Conservation (phyloP, 2,113 vertebrate genomes). For the Columbina picui region DNA sequence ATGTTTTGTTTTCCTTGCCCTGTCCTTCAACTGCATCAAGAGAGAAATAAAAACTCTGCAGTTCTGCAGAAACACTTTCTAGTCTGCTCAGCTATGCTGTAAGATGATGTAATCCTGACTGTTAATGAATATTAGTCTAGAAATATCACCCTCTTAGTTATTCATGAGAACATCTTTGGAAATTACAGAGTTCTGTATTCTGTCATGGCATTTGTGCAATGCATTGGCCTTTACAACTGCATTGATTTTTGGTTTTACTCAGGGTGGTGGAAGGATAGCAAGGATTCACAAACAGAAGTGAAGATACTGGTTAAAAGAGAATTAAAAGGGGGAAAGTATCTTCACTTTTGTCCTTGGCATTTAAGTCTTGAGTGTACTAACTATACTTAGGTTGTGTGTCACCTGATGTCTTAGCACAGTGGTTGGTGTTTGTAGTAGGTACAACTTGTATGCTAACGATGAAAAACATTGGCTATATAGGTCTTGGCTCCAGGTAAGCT, state of each 20-base stretch:
- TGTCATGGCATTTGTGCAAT: not conserved
- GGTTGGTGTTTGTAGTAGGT: not conserved
- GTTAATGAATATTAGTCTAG: slow-evolving; percentile 22
- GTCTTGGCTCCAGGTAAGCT: not conserved
- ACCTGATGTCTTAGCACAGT: not conserved
- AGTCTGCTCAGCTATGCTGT: slow-evolving; percentile 29
- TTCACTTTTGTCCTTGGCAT: not conserved
- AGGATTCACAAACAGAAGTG: not conserved
- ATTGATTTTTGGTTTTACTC: not conserved
- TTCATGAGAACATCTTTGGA: not conserved
- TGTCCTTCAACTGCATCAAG: slow-evolving; percentile 55
- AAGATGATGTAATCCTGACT: slow-evolving; percentile 12
- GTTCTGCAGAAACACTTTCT: slow-evolving; percentile 25
- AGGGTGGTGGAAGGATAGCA: not conserved
- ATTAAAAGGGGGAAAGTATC: not conserved
- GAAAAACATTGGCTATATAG: not conserved
- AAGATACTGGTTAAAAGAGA: not conserved
- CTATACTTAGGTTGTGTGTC: not conserved
- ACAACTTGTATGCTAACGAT: not conserved
- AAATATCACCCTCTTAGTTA: slow-evolving; percentile 21
- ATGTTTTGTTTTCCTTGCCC: slow-evolving; percentile 61
- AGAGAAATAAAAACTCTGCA: slow-evolving; percentile 22
- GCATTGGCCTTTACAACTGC: not conserved
- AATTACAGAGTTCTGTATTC: not conserved
- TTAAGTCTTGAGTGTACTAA: not conserved